phyloP scores from a whole-genome alignment of 2,113 vertebrate genomes.

The Gavialis gangeticus region DNA sequence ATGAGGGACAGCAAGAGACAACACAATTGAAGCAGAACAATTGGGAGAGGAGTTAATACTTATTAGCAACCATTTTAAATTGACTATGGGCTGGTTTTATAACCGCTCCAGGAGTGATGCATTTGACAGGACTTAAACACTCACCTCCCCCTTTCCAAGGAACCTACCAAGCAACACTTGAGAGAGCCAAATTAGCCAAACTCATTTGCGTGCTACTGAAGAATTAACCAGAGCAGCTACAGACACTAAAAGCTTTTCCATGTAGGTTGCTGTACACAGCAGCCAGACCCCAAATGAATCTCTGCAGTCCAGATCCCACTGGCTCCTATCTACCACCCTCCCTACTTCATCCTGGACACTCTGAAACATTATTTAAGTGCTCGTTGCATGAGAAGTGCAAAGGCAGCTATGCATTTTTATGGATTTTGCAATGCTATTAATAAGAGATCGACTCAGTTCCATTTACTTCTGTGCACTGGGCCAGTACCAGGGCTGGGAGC shows the following conservation, averaged over 20 bases:
- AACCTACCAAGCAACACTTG: neutral
- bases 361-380: neutral
- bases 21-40: conserved; percentile 69
- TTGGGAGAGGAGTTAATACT: conserved; percentile 68
- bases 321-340: too few relatives aligned
- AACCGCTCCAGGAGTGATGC: conserved; percentile 57
- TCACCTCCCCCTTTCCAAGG: conserved; percentile 21
- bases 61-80: conserved; percentile 62
- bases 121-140: conserved; percentile 69
- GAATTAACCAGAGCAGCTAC: neutral
- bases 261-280: neutral
- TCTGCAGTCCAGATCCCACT: neutral
- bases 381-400: neutral
- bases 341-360: neutral
- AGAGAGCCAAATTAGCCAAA: neutral
- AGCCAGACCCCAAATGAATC: neutral
- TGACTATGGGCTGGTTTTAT: conserved; percentile 68
- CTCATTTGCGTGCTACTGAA: neutral
- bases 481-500: neutral
- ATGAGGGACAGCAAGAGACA: conserved; percentile 69
- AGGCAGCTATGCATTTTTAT: neutral
- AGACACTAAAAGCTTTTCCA: neutral
- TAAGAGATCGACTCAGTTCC: neutral
- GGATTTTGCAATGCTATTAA: neutral
- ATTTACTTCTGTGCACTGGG: neutral